phyloP scores from a whole-genome alignment of 2,888 invertebrate genomes.

The Fissipunctia ypsillon region DNA sequence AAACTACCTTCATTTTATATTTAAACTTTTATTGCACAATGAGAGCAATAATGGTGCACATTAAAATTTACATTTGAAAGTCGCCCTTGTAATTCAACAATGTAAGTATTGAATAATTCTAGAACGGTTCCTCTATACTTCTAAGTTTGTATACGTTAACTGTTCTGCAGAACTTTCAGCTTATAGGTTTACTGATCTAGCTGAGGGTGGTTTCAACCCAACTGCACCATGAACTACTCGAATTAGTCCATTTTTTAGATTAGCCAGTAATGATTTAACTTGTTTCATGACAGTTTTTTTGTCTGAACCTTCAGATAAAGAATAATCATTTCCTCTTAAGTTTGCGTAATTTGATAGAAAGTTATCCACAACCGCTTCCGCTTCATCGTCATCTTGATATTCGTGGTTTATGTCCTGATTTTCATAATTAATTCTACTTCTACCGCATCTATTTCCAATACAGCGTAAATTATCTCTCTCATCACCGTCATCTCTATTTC shows the following conservation, averaged over 20 bases:
- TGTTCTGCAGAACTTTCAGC: neutral
- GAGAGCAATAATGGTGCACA: neutral
- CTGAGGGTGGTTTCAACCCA: neutral
- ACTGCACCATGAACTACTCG: neutral
- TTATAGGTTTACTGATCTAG: neutral
- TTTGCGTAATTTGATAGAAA: constrained; percentile 2
- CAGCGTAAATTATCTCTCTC: constrained; percentile 16
- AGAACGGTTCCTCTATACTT: neutral
- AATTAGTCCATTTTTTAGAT: neutral
- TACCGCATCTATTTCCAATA: constrained; percentile 27
- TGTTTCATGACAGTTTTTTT: neutral
- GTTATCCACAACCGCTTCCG: neutral
- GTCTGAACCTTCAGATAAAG: neutral
- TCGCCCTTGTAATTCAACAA: neutral
- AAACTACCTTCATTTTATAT: neutral
- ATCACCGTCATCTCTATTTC: constrained; percentile 9
- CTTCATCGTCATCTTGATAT: neutral
- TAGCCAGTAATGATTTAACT: neutral
- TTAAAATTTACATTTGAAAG: constrained; percentile 1
- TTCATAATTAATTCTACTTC: constrained; percentile 4
- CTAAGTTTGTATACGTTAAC: neutral
- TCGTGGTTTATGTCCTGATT: neutral
- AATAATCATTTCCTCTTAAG: neutral
- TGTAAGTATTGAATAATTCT: neutral
- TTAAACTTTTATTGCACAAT: constrained; percentile 23